Percentiles rank a stretch among this genome's conserved stretches.
These are phyloP conservation scores for Apamea monoglypha DNA, from an alignment of 2,888 invertebrate genomes.

Conservation along the genomic window DNA sequence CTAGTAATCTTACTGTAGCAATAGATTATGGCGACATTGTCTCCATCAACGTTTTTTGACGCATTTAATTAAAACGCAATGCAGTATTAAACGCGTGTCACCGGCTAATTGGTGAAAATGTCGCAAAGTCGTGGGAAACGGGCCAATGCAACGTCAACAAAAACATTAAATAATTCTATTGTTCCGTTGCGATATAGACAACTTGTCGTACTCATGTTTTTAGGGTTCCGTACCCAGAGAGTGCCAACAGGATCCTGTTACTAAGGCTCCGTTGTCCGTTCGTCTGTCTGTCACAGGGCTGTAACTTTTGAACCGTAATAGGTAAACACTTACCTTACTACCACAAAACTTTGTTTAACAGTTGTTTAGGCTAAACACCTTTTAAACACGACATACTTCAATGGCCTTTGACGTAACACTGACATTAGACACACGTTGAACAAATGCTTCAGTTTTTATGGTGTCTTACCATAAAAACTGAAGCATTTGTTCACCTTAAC, in stretches of 20 bases:
- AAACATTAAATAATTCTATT: slow-evolving; percentile 71
- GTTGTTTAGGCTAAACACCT: too few relatives aligned
- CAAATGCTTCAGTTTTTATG: too few relatives aligned
- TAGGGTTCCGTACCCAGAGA: neutral
- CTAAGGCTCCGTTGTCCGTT: neutral
- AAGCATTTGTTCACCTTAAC: too few relatives aligned
- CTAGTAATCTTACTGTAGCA: slow-evolving; percentile 23
- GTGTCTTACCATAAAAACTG: too few relatives aligned
- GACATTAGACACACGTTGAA: too few relatives aligned
- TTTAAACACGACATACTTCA: too few relatives aligned
- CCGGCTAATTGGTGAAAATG: slow-evolving; percentile 75
- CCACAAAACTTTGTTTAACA: too few relatives aligned
- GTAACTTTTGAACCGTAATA: too few relatives aligned
- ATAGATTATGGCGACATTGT: slow-evolving; percentile 30
- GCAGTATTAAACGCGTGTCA: slow-evolving; percentile 65
- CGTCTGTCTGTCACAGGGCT: too few relatives aligned
- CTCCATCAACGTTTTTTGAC: slow-evolving; percentile 43
- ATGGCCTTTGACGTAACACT: too few relatives aligned
- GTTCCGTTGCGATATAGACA: slow-evolving; percentile 68
- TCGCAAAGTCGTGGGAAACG: slow-evolving; percentile 77
- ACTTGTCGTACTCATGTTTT: slow-evolving; percentile 59
- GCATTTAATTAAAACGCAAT: slow-evolving; percentile 54
- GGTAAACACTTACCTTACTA: too few relatives aligned
- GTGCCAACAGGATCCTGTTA: neutral
- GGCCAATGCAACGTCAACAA: slow-evolving; percentile 71